Percentiles rank a stretch among this genome's conserved stretches.
Evolutionary conservation across 2,113 vertebrate species (phyloP).

Genomic region (Sylvietta virens): DNA sequence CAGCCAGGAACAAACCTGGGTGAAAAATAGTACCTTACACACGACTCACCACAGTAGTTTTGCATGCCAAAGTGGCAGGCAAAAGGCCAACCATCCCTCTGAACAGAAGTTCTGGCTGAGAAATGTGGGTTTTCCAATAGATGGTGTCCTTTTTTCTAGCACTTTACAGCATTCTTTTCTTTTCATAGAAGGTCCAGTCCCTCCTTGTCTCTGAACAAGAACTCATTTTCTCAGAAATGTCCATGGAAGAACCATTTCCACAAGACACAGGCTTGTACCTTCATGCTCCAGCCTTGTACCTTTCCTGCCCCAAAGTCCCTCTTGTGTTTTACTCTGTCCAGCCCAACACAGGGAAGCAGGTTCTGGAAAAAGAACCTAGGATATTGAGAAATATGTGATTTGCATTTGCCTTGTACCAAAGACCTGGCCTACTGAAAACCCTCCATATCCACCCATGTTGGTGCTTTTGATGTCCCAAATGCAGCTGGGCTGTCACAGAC

Average conservation of each 20-base stretch:
- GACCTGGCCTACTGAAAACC: background rate
- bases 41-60: background rate
- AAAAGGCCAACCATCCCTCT: background rate
- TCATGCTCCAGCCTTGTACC: background rate
- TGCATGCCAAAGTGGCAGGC: background rate
- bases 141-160: background rate
- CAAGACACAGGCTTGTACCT: background rate
- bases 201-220: background rate
- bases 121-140: background rate
- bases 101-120: background rate
- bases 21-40: background rate
- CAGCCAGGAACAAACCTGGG: background rate
- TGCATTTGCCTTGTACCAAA: background rate
- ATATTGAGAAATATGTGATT: background rate
- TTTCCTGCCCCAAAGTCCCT: background rate
- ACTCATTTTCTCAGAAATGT: background rate
- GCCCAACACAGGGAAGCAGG: background rate
- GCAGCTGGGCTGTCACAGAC: background rate
- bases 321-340: background rate
- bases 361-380: background rate
- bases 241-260: background rate
- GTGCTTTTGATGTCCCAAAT: background rate
- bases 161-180: background rate
- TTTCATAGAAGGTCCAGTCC: background rate
- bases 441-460: rapidly evolving